These are phyloP conservation scores for Dinoponera quadriceps DNA, from an alignment of 1,140 invertebrate genomes.

Conservation along the genomic window DNA sequence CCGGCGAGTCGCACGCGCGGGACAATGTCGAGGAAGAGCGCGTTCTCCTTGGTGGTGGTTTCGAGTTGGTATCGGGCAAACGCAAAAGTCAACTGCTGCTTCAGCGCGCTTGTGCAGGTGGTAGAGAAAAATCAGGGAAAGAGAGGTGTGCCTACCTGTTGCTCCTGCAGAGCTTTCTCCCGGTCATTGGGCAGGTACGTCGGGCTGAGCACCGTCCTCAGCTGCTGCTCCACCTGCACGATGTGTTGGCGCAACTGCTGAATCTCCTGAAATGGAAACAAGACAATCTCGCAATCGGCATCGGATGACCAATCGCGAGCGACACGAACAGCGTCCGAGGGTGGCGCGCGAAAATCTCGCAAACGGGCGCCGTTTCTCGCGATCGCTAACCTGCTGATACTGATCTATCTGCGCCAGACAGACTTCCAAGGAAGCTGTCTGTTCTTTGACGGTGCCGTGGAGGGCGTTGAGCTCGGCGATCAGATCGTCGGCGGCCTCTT, in stretches of 20 bases:
- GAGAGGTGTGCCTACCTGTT: constrained; percentile 92
- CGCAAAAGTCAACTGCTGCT: constrained; percentile 80
- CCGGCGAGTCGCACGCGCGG: constrained; percentile 6
- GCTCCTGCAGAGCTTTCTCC: constrained; percentile 93
- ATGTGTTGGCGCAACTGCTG: constrained; percentile 93
- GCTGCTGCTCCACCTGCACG: constrained; percentile 93
- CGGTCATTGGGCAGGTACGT: constrained; percentile 93
- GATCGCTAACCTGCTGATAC: constrained; percentile 90
- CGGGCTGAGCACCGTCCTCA: constrained; percentile 92
- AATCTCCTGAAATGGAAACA: constrained; percentile 89
- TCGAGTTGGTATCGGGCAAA: constrained; percentile 83
- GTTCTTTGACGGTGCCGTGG: constrained; percentile 88
- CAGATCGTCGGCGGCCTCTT: constrained; percentile 90
- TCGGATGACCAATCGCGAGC: not conserved
- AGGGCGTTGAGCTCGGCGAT: constrained; percentile 90
- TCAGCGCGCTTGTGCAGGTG: constrained; percentile 80
- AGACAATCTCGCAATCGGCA: constrained; percentile 19
- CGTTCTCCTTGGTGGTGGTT: constrained; percentile 78
- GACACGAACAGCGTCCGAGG: too few relatives aligned
- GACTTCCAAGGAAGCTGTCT: constrained; percentile 90
- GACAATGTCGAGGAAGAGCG: not conserved
- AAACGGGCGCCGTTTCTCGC: not conserved
- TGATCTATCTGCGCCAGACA: constrained; percentile 94
- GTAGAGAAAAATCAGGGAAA: constrained; percentile 52
- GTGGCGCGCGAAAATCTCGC: too few relatives aligned